phyloP scores from a whole-genome alignment of 2,888 invertebrate species.

The Metallyticus violacea region DNA sequence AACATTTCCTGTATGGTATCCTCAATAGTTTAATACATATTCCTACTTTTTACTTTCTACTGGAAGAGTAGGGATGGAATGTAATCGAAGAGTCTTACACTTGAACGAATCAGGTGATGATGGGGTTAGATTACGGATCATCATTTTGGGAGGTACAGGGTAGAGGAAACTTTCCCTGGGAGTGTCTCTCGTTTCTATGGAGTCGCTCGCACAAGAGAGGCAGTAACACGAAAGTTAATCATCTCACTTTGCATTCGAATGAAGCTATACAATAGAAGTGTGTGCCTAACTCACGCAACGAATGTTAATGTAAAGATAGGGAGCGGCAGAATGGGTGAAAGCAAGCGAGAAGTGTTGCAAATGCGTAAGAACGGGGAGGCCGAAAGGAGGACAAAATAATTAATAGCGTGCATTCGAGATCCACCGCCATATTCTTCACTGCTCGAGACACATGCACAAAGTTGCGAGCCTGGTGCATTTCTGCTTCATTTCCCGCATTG shows the following conservation, averaged over 20 bases:
- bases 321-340: slow-evolving; percentile 6
- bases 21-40: no score
- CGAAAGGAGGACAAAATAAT: not conserved
- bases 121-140: no score
- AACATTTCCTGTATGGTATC: no score
- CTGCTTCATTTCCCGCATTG: not conserved
- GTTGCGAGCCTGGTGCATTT: not conserved
- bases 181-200: not conserved
- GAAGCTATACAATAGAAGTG: not conserved
- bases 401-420: not conserved
- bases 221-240: not conserved
- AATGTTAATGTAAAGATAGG: slow-evolving; percentile 3
- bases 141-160: no score
- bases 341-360: not conserved
- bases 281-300: not conserved
- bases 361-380: no score
- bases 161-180: not conserved
- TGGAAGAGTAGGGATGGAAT: no score
- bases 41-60: no score
- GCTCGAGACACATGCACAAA: no score
- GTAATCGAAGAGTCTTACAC: no score
- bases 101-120: no score
- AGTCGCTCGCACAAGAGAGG: no score
- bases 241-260: slow-evolving; percentile 1
- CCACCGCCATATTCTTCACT: no score